These are phyloP conservation scores for Papilio dardanus DNA, from an alignment of 1,140 invertebrate species.

Conservation along the genomic window DNA sequence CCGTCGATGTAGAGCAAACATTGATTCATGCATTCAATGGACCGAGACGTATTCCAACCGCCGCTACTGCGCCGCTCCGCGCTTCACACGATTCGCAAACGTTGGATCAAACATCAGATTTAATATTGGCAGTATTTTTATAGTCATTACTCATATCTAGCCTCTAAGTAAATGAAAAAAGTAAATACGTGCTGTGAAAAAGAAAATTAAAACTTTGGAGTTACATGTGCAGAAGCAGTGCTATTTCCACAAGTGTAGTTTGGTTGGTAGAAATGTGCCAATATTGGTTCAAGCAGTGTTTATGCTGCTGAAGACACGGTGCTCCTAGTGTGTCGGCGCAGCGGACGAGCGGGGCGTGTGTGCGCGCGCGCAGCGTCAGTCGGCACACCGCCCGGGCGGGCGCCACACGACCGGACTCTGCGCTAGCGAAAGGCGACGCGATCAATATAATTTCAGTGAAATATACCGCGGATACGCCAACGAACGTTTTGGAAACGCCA, in stretches of 20 bases:
- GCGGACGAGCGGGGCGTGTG: slow-evolving; percentile 39
- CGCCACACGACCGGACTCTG: slow-evolving; percentile 79
- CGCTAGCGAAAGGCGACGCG: slow-evolving; percentile 69
- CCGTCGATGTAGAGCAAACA: slow-evolving; percentile 62
- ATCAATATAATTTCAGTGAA: slow-evolving; percentile 72
- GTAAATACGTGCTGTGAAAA: neutral
- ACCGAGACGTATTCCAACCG: slow-evolving; percentile 50
- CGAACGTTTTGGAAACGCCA: slow-evolving; percentile 58
- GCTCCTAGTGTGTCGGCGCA: slow-evolving; percentile 26
- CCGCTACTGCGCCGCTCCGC: neutral
- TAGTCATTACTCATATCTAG: neutral
- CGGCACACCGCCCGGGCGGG: slow-evolving; percentile 80
- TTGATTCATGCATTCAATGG: slow-evolving; percentile 60
- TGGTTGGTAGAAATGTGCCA: neutral
- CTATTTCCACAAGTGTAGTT: neutral
- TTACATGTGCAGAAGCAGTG: neutral
- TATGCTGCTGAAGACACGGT: slow-evolving; percentile 36
- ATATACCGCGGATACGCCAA: slow-evolving; percentile 69
- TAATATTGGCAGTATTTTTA: neutral
- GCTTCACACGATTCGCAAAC: neutral
- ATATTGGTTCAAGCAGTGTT: neutral
- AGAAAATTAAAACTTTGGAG: neutral
- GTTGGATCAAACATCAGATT: neutral
- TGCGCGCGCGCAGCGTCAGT: slow-evolving; percentile 68
- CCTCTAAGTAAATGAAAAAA: neutral